These are phyloP conservation scores for Sarcophaga bullata DNA, from an alignment of 1,140 invertebrate genomes.

Conservation along the genomic window DNA sequence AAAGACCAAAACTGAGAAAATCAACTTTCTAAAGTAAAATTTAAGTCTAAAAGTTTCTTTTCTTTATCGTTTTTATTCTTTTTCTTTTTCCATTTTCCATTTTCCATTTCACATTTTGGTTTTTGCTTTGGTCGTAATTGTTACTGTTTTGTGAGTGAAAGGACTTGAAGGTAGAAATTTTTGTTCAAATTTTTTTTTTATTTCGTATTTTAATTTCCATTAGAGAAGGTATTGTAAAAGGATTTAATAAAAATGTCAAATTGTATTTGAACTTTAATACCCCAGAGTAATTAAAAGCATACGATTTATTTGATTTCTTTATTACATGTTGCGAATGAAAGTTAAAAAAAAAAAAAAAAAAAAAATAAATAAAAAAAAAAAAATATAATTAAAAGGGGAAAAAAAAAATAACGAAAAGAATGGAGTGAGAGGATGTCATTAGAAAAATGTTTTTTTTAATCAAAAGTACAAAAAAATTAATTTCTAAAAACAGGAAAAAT, in stretches of 20 bases:
- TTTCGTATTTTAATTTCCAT: neutral
- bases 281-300: neutral
- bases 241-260: neutral
- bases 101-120: neutral
- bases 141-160: neutral
- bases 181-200: neutral
- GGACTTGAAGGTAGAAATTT: neutral
- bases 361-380: too few relatives aligned
- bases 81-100: too few relatives aligned
- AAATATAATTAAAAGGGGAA: too few relatives aligned
- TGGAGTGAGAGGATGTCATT: too few relatives aligned
- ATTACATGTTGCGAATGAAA: too few relatives aligned
- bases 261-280: neutral
- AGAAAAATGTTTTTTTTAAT: too few relatives aligned
- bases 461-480: too few relatives aligned
- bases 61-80: neutral
- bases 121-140: neutral
- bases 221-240: neutral
- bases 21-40: neutral
- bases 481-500: too few relatives aligned
- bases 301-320: too few relatives aligned
- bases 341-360: too few relatives aligned
- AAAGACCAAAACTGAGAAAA: conserved; percentile 22
- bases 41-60: neutral
- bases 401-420: too few relatives aligned